Evolutionary conservation across 1,140 invertebrate genomes (phyloP).

Genomic region (Halictus rubicundus): DNA sequence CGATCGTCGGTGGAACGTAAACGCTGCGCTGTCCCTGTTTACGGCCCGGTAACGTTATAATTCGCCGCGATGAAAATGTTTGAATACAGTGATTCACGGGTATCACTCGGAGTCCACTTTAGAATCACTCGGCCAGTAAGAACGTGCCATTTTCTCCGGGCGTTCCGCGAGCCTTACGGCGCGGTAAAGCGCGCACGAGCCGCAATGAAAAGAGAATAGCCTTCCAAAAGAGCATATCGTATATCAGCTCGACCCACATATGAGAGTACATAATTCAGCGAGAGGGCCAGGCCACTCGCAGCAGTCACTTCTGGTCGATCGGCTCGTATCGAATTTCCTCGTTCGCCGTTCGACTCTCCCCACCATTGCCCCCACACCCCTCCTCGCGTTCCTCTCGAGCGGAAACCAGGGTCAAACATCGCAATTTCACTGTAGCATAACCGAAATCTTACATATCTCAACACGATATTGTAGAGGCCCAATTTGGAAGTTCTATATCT

Average conservation of each 20-base stretch:
- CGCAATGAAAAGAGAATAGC: slow-evolving; percentile 39
- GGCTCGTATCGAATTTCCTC: slow-evolving; percentile 47
- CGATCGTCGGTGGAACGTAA: neutral
- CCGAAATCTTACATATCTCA: too few species aligned
- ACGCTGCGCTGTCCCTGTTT: neutral
- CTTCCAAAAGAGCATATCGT: slow-evolving; percentile 23
- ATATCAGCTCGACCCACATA: slow-evolving; percentile 46
- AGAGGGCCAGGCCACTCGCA: slow-evolving; percentile 21
- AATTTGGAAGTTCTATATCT: too few species aligned
- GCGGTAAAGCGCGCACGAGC: neutral
- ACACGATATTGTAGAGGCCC: too few species aligned
- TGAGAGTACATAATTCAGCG: slow-evolving; percentile 46
- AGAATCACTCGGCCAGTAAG: slow-evolving; percentile 9
- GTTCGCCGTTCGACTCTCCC: slow-evolving; percentile 8
- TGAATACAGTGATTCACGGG: slow-evolving; percentile 7
- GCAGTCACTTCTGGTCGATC: slow-evolving; percentile 44
- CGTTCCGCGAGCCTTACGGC: neutral
- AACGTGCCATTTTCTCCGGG: slow-evolving; percentile 6
- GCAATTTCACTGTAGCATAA: too few species aligned
- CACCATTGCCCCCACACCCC: neutral
- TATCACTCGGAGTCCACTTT: neutral
- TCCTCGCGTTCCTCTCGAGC: too few species aligned
- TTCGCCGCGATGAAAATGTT: neutral
- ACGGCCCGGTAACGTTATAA: neutral
- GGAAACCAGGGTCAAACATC: too few species aligned